phyloP scores from a whole-genome alignment of 2,888 invertebrate species.

The Calameuta pallipes region DNA sequence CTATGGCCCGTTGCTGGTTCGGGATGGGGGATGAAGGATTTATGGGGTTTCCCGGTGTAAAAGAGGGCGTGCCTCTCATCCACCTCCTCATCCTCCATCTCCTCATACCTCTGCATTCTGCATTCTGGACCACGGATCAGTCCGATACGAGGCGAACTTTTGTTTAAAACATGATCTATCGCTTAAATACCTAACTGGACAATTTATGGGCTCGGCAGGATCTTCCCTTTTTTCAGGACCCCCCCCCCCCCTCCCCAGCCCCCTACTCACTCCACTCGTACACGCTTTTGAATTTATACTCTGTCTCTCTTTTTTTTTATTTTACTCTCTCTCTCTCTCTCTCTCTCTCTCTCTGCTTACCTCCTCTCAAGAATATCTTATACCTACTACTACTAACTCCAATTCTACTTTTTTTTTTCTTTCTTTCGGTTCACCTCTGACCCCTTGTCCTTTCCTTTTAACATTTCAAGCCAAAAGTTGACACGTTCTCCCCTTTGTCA shows the following conservation, averaged over 20 bases:
- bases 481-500: constrained; percentile 40
- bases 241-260: constrained; percentile 21
- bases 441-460: constrained; percentile 20
- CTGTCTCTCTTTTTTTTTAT: constrained; percentile 1
- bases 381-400: neutral
- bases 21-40: constrained; percentile 57
- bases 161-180: constrained; percentile 66
- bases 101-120: constrained; percentile 37
- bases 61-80: constrained; percentile 46
- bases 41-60: constrained; percentile 55
- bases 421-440: constrained; percentile 18
- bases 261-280: neutral
- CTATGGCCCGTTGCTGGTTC: neutral
- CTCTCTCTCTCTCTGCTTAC: neutral
- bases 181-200: constrained; percentile 60
- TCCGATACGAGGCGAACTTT: constrained; percentile 48
- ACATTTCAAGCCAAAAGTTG: constrained; percentile 39
- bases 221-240: constrained; percentile 25
- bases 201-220: constrained; percentile 55
- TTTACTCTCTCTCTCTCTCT: neutral
- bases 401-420: constrained; percentile 12
- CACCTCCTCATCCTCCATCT: constrained; percentile 31
- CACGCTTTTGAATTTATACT: constrained; percentile 41
- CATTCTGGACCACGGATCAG: constrained; percentile 49
- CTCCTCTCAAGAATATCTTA: neutral